Evolutionary conservation across 2,888 invertebrate species (phyloP).

Genomic region (Hypena proboscidalis): DNA sequence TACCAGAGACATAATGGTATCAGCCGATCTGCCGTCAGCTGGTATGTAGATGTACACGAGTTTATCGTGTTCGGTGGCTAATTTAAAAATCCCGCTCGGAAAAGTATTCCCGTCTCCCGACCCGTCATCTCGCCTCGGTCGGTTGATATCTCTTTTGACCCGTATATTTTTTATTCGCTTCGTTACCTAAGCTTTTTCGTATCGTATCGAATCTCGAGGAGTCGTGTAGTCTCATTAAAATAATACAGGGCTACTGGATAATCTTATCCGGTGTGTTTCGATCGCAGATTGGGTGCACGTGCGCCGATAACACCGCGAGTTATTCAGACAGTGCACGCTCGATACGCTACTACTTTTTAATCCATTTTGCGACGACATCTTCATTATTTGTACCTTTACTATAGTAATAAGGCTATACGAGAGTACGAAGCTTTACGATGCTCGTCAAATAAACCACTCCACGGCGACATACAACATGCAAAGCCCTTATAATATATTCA

Average conservation of each 20-base stretch:
- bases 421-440: conserved; percentile 46
- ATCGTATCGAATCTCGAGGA: conserved; percentile 80
- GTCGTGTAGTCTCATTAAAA: conserved; percentile 86
- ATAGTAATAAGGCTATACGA: conserved; percentile 42
- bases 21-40: conserved; percentile 83
- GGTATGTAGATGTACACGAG: conserved; percentile 78
- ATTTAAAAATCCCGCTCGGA: conserved; percentile 74
- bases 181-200: conserved; percentile 81
- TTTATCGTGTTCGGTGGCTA: conserved; percentile 79
- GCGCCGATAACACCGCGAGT: conserved; percentile 81
- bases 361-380: conserved; percentile 79
- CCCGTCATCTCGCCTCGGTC: conserved; percentile 64
- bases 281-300: conserved; percentile 85
- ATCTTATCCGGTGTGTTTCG: conserved; percentile 84
- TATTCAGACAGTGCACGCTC: conserved; percentile 80
- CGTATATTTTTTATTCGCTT: conserved; percentile 77
- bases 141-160: conserved; percentile 81
- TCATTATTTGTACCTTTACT: conserved; percentile 74
- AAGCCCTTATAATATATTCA: conserved; percentile 75
- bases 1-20: conserved; percentile 84
- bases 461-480: conserved; percentile 58
- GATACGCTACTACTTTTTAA: conserved; percentile 78
- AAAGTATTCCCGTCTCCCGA: conserved; percentile 58
- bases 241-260: conserved; percentile 85
- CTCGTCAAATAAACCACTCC: conserved; percentile 43